Conservation (phyloP, 2,888 invertebrate genomes). For the Amphiduros pacificus region DNA sequence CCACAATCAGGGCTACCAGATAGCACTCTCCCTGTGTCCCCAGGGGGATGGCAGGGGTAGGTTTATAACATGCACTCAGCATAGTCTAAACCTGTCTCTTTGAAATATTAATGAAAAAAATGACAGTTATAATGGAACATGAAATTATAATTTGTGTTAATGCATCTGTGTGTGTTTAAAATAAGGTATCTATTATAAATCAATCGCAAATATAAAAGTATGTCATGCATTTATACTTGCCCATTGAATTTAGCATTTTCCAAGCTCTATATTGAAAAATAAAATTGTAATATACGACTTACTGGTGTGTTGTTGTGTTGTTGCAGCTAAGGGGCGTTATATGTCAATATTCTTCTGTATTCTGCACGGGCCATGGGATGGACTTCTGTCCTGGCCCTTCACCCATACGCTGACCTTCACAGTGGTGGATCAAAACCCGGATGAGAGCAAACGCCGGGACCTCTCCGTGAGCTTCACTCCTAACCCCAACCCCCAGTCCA, state of each 20-base stretch:
- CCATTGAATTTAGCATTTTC: too few species aligned
- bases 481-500: slow-evolving; percentile 18
- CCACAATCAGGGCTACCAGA: slow-evolving; percentile 9
- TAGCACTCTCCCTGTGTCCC: slow-evolving; percentile 15
- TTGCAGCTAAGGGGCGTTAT: slow-evolving; percentile 30
- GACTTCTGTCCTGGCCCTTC: slow-evolving; percentile 35
- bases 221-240: too few species aligned
- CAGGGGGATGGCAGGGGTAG: slow-evolving; percentile 13
- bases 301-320: too few species aligned
- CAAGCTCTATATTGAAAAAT: too few species aligned
- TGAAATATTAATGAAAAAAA: too few species aligned
- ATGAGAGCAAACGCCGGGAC: neutral
- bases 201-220: too few species aligned
- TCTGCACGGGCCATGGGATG: slow-evolving; percentile 32
- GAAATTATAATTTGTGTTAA: too few species aligned
- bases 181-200: too few species aligned
- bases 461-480: slow-evolving; percentile 8
- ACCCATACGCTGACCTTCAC: slow-evolving; percentile 31
- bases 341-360: slow-evolving; percentile 36
- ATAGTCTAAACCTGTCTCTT: too few species aligned
- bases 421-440: slow-evolving; percentile 24
- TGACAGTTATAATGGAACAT: too few species aligned
- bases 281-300: too few species aligned
- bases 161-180: too few species aligned
- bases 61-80: neutral